phyloP scores from a whole-genome alignment of 2,113 vertebrate species.

The Noctilio leporinus region DNA sequence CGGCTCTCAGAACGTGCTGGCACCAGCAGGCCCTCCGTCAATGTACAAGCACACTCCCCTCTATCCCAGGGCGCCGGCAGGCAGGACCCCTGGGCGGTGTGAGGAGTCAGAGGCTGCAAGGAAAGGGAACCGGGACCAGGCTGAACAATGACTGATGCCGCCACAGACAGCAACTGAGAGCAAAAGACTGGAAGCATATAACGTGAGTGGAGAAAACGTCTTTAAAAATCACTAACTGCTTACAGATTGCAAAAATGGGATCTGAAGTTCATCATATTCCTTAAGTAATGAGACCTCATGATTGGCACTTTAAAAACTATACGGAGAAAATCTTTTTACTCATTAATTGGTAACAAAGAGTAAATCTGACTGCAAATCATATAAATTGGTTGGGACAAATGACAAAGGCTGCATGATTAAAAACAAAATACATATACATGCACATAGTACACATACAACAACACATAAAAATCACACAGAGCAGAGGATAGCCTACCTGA shows the following conservation, averaged over 20 bases:
- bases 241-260: not conserved
- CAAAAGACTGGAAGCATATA: rapidly evolving
- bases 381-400: not conserved
- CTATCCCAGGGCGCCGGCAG: rapidly evolving
- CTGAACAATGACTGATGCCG: no score
- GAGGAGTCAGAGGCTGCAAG: not conserved
- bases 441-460: not conserved
- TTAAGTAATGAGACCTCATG: not conserved
- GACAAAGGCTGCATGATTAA: not conserved
- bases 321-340: not conserved
- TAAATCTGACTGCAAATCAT: not conserved
- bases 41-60: not conserved
- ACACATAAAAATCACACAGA: not conserved
- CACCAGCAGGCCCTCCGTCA: not conserved
- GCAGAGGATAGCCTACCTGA: not conserved
- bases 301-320: not conserved
- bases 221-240: not conserved
- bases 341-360: not conserved
- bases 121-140: not conserved
- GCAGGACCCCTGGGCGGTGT: not conserved
- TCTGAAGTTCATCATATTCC: not conserved
- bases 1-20: rapidly evolving
- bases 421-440: not conserved
- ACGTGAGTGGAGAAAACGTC: not conserved
- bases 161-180: rapidly evolving